Base-by-base conservation (phyloP, 1,140 invertebrate species). In the Papilio dardanus region DNA sequence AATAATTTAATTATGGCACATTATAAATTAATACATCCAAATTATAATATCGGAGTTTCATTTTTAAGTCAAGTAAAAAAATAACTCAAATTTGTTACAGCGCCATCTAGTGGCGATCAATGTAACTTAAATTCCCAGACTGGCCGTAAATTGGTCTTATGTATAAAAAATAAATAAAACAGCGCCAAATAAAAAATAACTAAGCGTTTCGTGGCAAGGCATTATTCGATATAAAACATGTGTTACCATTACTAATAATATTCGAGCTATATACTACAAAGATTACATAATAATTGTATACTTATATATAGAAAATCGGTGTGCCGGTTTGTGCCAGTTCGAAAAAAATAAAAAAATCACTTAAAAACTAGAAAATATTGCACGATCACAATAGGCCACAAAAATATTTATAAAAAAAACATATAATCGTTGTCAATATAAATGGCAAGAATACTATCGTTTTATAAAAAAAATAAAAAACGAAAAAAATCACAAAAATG, bases 331-430 rank as follows among this genome's bases (percentile, higher is more conserved):
- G 67, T 69, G 67, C 67, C 31, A 33, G 30, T 69, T 40, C 33
- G 12, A 68, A 24, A 37, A 33, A 37, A 68, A 37, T 21, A 14
- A 69, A 68, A n/a, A 37, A 69, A 21, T 69, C n/a, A 21, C 67
- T 69, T 69, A 69, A 12, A 69, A 69, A 12, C 19, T 40, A 37
- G n/a, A 69, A 69, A 69, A 69, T 69, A 69, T 69, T 69, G 67
- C 67, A 69, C 67, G 3, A 33, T 66, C 65, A 69, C 35, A 69
- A 69, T 69, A 69, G 67, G 67, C 67, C 67, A 69, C 67, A 66
- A 66, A 66, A 66, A 66, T 66, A 66, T 66, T 33, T 6, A 21
- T 33, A 66, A 66, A 31, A 30, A 8, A 30, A 16, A 62, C 28
- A 30, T 62, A 30, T 30, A 62, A 35, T 67, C 54, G 33, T 69